Base-by-base conservation (phyloP, 2,113 vertebrate species). In the Willisornis vidua region DNA sequence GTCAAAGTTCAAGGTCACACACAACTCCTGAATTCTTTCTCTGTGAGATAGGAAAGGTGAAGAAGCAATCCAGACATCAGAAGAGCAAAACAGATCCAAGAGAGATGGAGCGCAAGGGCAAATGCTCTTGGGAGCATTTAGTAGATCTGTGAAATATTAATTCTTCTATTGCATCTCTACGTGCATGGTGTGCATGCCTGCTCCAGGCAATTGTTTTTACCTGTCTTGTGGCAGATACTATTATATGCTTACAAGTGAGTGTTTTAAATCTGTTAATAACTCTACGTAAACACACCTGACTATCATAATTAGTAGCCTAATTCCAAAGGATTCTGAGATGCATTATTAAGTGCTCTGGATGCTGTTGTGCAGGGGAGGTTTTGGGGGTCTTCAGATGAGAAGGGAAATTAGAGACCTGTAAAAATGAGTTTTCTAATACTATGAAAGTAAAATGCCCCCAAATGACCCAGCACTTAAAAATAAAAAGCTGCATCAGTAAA, bases 121-220 rank as follows among this genome's bases (percentile, higher is more conserved):
- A 55, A 35, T 8, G 6, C 18, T 66, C 16, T 12, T 4, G n/a
- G 43, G 26, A 62, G 4, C 31, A 4, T 61, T 87, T 29, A 54
- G 43, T 26, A 82, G 37, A 24, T 82, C 6, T 49, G 24, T 67
- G 52, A 23, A 94, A 31, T 48, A 31, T 49, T 13, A 62, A 35
- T 16, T 58, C 28, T 66, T 85, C 19, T 7, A 7, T 54, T 78
- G 28, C 8, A 10, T 79, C 19, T 75, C 48, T 63, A 2, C 1
- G 1, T 57, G 15, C 6, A 3, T 13, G 5, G 19, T 66, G 29
- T 5, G 0, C 2, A 0, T 85, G 14, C 43, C 45, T 74, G 24
- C 25, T 71, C 18, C 28, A 46, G 39, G n/a, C 37, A 14, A 6
- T 39, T 74, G 23, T 46, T 74, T 84, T 74, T 61, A 6, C 1